phyloP scores from a whole-genome alignment of 2,113 vertebrate genomes.

The Oreamnos americanus region DNA sequence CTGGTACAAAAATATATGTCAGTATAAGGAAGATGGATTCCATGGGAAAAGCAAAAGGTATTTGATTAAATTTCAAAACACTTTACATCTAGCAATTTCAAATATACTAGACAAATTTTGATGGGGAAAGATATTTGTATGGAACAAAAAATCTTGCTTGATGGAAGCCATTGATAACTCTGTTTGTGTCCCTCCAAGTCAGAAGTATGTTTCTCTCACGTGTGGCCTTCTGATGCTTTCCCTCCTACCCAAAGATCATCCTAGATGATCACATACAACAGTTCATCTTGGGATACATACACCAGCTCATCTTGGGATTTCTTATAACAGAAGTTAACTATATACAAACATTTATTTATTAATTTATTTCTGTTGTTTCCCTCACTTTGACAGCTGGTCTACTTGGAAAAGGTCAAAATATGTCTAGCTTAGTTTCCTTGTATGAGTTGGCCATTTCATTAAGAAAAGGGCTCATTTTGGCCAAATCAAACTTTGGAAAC shows the following conservation, averaged over 20 bases:
- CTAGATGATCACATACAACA: background rate
- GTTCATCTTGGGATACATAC: background rate
- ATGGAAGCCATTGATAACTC: background rate
- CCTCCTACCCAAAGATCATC: background rate
- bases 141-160: background rate
- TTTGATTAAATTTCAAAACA: background rate
- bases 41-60: background rate
- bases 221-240: background rate
- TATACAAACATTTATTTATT: background rate
- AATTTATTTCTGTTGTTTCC: background rate
- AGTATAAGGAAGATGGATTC: background rate
- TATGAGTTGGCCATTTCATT: background rate
- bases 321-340: background rate
- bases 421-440: background rate
- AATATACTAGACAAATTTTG: background rate
- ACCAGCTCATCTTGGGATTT: background rate
- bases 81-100: background rate
- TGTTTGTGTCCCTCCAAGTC: background rate
- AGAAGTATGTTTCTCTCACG: fast-evolving
- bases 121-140: background rate
- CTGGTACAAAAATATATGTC: background rate
- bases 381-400: background rate
- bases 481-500: background rate
- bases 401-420: background rate
- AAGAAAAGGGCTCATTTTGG: background rate